Percentiles rank a stretch among this genome's conserved stretches.
Evolutionary conservation across 1,140 invertebrate genomes (phyloP).

Genomic region (Drosophila ercepeae): DNA sequence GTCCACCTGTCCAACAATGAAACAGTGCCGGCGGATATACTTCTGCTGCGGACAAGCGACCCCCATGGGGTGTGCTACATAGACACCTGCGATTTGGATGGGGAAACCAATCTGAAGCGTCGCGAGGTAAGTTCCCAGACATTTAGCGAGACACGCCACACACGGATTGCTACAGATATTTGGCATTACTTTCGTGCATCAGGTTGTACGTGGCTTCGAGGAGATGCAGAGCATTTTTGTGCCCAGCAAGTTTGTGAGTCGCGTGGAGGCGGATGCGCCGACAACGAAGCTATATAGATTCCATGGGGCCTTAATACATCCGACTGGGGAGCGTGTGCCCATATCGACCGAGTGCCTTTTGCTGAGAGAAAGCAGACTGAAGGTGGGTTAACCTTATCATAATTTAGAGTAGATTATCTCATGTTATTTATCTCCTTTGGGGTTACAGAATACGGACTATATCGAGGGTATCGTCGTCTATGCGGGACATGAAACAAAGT

Average conservation of each 20-base stretch:
- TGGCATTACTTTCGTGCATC: conserved; percentile 17
- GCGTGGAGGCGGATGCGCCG: conserved; percentile 95
- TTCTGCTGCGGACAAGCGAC: conserved; percentile 95
- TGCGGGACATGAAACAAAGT: conserved; percentile 98
- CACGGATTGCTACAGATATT: conserved; percentile 31
- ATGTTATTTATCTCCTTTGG: neutral
- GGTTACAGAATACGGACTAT: conserved; percentile 86
- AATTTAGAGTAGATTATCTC: neutral
- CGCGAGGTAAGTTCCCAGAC: conserved; percentile 87
- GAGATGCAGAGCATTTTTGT: conserved; percentile 89
- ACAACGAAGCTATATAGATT: conserved; percentile 98
- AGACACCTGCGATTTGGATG: conserved; percentile 98
- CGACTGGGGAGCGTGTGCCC: conserved; percentile 90
- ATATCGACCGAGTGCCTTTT: conserved; percentile 97
- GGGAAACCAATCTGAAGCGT: conserved; percentile 99
- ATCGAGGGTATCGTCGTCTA: conserved; percentile 99
- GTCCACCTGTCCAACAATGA: conserved; percentile 98
- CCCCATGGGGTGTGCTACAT: conserved; percentile 98
- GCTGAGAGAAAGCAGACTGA: conserved; percentile 95
- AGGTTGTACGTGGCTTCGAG: conserved; percentile 84
- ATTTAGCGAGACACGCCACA: conserved; percentile 7
- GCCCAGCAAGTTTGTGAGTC: conserved; percentile 92
- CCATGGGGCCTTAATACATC: conserved; percentile 94
- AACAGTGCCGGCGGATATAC: conserved; percentile 97
- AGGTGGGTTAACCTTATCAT: conserved; percentile 88